Evolutionary conservation across 2,113 vertebrate species (phyloP).

Genomic region (Cynocephalus volans): DNA sequence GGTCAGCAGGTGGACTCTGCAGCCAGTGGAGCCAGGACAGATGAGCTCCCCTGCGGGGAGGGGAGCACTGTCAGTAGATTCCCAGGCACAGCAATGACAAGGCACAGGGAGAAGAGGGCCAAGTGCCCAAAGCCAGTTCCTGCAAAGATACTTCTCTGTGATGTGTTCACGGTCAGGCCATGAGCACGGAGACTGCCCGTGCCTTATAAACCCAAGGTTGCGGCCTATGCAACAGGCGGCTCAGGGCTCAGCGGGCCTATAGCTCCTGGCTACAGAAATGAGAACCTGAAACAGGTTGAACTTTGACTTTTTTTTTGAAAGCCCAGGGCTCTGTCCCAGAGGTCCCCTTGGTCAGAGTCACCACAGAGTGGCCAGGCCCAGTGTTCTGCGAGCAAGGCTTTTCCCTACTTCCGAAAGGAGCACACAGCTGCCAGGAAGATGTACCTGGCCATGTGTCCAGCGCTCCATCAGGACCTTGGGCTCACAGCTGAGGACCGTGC

Average conservation of each 20-base stretch:
- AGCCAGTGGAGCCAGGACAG: neutral
- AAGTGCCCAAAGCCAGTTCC: neutral
- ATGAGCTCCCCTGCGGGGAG: too few species aligned
- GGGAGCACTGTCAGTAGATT: accelerated
- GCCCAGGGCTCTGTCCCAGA: neutral
- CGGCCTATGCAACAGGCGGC: neutral
- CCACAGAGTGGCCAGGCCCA: too few species aligned
- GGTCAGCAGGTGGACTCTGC: neutral
- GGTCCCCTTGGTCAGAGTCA: neutral
- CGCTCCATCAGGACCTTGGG: neutral
- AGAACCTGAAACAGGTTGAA: neutral
- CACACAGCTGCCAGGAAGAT: neutral
- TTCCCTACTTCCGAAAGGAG: neutral
- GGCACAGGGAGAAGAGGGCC: neutral
- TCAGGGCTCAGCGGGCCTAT: accelerated
- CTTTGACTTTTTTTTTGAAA: neutral
- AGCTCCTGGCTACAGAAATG: neutral
- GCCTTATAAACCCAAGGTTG: neutral
- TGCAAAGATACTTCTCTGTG: neutral
- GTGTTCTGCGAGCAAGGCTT: neutral
- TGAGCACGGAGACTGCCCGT: neutral
- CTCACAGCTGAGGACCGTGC: accelerated
- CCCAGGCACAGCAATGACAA: accelerated
- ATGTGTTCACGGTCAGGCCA: neutral
- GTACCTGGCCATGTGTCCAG: accelerated